These are phyloP conservation scores for Apostichopus leukothele DNA, from an alignment of 53 echinoderm and acorn worm genomes.

Conservation along the genomic window DNA sequence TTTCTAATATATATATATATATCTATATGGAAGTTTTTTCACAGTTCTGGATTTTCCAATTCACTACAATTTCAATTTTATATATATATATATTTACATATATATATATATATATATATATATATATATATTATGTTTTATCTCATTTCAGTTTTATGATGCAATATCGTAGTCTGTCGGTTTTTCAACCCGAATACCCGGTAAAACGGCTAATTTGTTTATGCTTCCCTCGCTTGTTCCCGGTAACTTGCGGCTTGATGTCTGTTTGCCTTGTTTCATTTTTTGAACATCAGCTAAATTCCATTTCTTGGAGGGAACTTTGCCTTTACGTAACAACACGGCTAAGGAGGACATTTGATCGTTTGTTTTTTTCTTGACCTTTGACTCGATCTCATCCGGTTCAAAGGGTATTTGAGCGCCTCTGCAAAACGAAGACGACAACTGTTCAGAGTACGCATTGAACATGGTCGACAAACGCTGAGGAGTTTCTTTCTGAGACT, in stretches of 20 bases:
- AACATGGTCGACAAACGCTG: conserved; percentile 12
- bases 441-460: conserved; percentile 16
- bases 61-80: too few species aligned
- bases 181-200: not conserved
- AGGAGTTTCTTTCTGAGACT: not conserved
- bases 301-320: not conserved
- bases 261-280: not conserved
- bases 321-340: not conserved
- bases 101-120: too few species aligned
- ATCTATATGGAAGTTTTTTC: too few species aligned
- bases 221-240: too few species aligned
- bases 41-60: too few species aligned
- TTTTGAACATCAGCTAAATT: not conserved
- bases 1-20: too few species aligned
- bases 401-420: not conserved
- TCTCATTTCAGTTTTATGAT: too few species aligned
- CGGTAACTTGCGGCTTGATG: not conserved
- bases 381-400: not conserved
- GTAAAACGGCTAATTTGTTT: not conserved
- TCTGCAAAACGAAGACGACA: conserved; percentile 20
- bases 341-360: not conserved
- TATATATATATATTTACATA: too few species aligned
- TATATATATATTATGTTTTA: too few species aligned
- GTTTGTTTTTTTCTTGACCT: not conserved
- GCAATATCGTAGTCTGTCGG: too few species aligned